These are phyloP conservation scores for Drosophila pseudotakahashii DNA, from an alignment of 2,888 invertebrate genomes.

Conservation along the genomic window DNA sequence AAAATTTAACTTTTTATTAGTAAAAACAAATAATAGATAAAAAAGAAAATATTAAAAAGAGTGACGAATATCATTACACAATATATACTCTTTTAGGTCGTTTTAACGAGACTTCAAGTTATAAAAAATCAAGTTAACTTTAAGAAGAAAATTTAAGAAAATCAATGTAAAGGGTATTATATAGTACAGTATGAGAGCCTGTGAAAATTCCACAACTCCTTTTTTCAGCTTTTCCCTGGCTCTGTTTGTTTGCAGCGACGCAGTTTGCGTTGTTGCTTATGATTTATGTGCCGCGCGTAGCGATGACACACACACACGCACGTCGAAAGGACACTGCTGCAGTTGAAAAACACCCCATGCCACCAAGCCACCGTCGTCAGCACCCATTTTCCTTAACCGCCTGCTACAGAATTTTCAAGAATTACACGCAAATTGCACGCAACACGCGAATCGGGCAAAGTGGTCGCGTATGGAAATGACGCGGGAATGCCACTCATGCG, in stretches of 20 bases:
- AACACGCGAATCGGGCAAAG: conserved; percentile 69
- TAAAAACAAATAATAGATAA: too few relatives aligned
- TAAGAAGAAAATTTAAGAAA: too few relatives aligned
- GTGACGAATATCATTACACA: too few relatives aligned
- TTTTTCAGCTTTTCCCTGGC: conserved; percentile 28
- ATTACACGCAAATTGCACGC: conserved; percentile 80
- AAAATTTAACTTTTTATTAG: too few relatives aligned
- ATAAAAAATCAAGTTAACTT: too few relatives aligned
- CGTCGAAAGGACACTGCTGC: conserved; percentile 36
- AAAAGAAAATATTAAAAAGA: too few relatives aligned
- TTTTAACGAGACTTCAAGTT: too few relatives aligned
- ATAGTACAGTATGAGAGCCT: too few relatives aligned
- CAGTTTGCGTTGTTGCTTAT: conserved; percentile 73
- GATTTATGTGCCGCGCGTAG: conserved; percentile 72
- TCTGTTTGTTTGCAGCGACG: conserved; percentile 60
- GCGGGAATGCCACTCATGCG: conserved; percentile 70
- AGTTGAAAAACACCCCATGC: conserved; percentile 72
- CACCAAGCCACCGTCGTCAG: conserved; percentile 73
- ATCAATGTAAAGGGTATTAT: not conserved
- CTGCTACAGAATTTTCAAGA: conserved; percentile 36
- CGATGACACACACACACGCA: conserved; percentile 69
- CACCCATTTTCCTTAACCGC: conserved; percentile 82
- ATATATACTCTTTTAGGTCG: too few relatives aligned
- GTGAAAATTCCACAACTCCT: conserved; percentile 4
- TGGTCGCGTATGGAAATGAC: conserved; percentile 69